phyloP scores from a whole-genome alignment of 2,888 invertebrate genomes.

The Actias luna region DNA sequence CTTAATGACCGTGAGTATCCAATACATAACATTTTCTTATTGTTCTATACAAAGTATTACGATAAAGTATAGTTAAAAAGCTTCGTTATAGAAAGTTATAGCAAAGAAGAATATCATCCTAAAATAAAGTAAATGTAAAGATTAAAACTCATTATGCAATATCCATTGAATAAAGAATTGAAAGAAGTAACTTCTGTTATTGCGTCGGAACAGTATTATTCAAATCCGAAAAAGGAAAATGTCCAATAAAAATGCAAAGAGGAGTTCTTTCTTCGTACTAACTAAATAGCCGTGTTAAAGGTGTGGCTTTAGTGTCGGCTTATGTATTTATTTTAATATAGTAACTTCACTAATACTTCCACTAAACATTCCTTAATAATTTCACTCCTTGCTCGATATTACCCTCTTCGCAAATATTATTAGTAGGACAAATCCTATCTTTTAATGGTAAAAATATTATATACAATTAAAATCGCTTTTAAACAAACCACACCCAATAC shows the following conservation, averaged over 20 bases:
- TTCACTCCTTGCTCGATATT: not conserved
- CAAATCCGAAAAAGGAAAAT: slow-evolving; percentile 57
- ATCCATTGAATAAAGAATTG: slow-evolving; percentile 20
- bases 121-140: not conserved
- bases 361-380: not conserved
- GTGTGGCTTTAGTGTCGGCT: slow-evolving; percentile 14
- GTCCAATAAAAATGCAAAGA: slow-evolving; percentile 73
- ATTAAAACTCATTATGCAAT: slow-evolving; percentile 23
- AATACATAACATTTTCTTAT: too few relatives aligned
- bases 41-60: too few relatives aligned
- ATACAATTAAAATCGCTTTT: not conserved
- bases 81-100: not conserved
- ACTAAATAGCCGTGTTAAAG: slow-evolving; percentile 52
- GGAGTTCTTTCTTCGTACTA: slow-evolving; percentile 50
- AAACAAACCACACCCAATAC: not conserved
- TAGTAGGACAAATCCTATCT: too few relatives aligned
- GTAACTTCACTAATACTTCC: not conserved
- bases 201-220: slow-evolving; percentile 61
- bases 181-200: slow-evolving; percentile 44
- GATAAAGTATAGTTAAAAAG: not conserved
- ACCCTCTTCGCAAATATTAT: not conserved
- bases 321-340: not conserved
- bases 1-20: not conserved
- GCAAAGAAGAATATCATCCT: not conserved
- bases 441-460: not conserved